Percentiles rank a stretch among this genome's conserved stretches.
These are phyloP conservation scores for Listronotus oregonensis DNA, from an alignment of 1,140 invertebrate species.

Conservation along the genomic window DNA sequence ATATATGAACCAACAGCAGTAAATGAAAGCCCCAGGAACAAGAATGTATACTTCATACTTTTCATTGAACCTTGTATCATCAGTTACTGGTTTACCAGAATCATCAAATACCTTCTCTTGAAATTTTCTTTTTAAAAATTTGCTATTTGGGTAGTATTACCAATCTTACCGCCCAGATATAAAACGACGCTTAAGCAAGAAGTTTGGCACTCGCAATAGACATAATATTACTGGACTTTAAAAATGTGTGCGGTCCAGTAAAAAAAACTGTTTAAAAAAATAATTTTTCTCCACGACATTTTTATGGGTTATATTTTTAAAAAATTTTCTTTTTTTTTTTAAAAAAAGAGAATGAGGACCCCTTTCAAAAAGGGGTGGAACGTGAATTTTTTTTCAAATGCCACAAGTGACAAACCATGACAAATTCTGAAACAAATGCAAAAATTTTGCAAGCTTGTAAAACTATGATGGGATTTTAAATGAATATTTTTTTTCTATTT, in stretches of 20 bases:
- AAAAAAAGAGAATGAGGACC: neutral
- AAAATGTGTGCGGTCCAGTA: too few species aligned
- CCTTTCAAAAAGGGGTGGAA: too few species aligned
- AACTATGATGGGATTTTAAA: too few species aligned
- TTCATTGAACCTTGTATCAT: constrained; percentile 52
- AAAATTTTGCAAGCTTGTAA: neutral
- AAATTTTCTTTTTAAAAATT: constrained; percentile 2
- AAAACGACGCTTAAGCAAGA: neutral
- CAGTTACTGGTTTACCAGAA: neutral
- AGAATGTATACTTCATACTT: constrained; percentile 61
- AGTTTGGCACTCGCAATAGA: neutral
- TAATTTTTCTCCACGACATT: neutral
- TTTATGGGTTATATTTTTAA: neutral
- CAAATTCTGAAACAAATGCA: neutral
- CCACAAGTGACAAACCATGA: neutral
- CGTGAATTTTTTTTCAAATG: neutral
- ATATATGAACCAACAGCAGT: constrained; percentile 57
- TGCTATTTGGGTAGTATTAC: neutral
- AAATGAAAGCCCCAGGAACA: constrained; percentile 59
- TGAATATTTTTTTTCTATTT: too few species aligned
- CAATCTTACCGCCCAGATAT: neutral
- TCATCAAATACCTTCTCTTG: neutral
- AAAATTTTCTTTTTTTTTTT: neutral
- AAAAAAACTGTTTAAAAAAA: too few species aligned
- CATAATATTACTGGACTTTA: neutral